These are phyloP conservation scores for Amitus sp. DNA, from an alignment of 2,888 invertebrate genomes.

Conservation along the genomic window DNA sequence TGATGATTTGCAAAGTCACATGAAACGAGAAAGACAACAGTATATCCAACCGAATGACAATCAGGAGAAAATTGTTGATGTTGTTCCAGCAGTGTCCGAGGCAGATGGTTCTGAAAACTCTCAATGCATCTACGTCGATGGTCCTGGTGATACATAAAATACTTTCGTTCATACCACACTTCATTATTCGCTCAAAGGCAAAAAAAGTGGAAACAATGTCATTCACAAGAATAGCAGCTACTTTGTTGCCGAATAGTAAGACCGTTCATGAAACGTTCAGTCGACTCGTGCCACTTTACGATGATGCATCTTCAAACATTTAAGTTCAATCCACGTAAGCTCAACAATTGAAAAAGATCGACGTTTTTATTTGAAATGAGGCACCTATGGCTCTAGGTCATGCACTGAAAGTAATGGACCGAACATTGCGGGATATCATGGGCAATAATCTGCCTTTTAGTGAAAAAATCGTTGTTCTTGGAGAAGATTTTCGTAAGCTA, in stretches of 20 bases:
- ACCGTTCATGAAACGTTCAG: no score
- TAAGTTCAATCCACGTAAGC: neutral
- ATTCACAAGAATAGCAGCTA: no score
- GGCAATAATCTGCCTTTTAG: neutral
- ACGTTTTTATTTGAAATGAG: no score
- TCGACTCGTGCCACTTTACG: no score
- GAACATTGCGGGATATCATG: neutral
- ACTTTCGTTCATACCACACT: neutral
- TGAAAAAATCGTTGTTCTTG: neutral
- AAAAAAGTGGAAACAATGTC: neutral
- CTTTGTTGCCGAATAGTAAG: neutral
- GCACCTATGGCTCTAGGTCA: no score
- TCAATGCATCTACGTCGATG: neutral
- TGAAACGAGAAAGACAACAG: neutral
- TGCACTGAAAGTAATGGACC: neutral
- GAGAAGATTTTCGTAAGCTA: no score
- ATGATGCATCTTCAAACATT: neutral
- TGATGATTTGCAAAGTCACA: neutral
- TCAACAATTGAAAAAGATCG: neutral
- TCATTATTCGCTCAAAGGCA: neutral
- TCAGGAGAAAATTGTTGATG: conserved; percentile 2
- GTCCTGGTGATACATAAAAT: neutral
- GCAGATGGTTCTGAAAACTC: no score
- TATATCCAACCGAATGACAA: neutral
- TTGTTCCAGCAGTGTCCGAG: no score